Conservation (phyloP, 2,113 vertebrate genomes). For the Addax nasomaculatus region DNA sequence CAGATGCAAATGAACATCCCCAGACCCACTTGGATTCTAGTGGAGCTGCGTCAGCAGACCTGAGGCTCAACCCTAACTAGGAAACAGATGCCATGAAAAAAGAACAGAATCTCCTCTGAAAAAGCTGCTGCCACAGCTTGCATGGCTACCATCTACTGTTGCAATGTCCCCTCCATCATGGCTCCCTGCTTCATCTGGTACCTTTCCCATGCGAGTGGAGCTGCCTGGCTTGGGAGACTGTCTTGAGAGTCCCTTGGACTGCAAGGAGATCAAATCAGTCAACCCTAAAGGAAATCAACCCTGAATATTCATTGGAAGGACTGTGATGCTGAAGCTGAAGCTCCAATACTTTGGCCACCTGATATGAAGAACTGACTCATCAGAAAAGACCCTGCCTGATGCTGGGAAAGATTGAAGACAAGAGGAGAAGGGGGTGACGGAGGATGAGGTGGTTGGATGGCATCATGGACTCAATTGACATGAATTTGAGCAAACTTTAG, state of each 20-base stretch:
- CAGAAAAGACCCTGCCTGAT: background rate
- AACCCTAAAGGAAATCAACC: background rate
- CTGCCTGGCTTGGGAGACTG: background rate
- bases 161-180: background rate
- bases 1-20: background rate
- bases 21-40: background rate
- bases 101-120: constrained; percentile 29
- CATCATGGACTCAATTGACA: background rate
- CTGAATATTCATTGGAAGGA: background rate
- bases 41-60: constrained; percentile 28
- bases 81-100: constrained; percentile 46
- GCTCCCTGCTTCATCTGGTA: constrained; percentile 30
- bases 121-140: background rate
- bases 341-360: background rate
- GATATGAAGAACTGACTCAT: background rate
- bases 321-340: background rate
- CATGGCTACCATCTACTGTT: constrained; percentile 46
- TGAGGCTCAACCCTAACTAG: background rate
- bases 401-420: background rate
- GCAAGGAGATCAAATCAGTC: background rate
- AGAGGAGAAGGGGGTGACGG: accelerated
- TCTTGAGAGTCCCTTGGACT: background rate
- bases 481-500: background rate
- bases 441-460: background rate
- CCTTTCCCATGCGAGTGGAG: background rate